Evolutionary conservation across 2,888 invertebrate species (phyloP), one percentile per base, ranked within the genome.

Genomic region (Lasiommata megera): DNA sequence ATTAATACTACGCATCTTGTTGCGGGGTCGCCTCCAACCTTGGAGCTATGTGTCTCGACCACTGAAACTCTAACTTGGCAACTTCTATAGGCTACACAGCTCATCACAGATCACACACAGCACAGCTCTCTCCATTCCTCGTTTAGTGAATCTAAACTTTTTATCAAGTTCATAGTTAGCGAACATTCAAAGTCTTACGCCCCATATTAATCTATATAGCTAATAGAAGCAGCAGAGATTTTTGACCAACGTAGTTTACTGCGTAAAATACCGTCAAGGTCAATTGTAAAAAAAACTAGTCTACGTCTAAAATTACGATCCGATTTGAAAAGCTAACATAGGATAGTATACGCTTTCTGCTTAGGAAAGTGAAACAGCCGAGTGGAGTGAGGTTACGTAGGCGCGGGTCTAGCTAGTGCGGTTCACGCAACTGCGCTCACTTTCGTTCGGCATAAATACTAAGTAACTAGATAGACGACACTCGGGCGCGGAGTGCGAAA

Each of bases 311-410:
- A 41, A 31, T 47, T 37, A 34, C 38, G 41, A 46, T 18, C 28
- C 34, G 40, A 44, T 36, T n/a, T 48, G 56, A 58, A 55, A 58
- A 55, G 41, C 48, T 36, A 46, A 52, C 40, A 58, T 31, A 23
- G 43, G 53, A 52, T 52, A 57, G 50, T 58, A 58, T 57, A 61
- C 62, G 88, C 88, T 88, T 88, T 88, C 88, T 85, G 84, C 72
- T 62, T 73, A 84, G 74, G 83, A 88, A 88, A 88, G 88, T 87
- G 87, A 87, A 86, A 84, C 79, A 71, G 54, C 36, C 48, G 51
- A 54, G 54, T 51, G 37, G 52, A 79, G 60, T 87, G 87, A 82
- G 77, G 85, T 88, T 87, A 65, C 40, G 61, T 58, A 54, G 61
- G 59, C 56, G 56, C 84, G 80, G 73, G 67, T 72, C 73, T 78